Evolutionary conservation across 2,888 invertebrate genomes (phyloP), one percentile per base, ranked within the genome.

Genomic region (Acrobasis consociella): DNA sequence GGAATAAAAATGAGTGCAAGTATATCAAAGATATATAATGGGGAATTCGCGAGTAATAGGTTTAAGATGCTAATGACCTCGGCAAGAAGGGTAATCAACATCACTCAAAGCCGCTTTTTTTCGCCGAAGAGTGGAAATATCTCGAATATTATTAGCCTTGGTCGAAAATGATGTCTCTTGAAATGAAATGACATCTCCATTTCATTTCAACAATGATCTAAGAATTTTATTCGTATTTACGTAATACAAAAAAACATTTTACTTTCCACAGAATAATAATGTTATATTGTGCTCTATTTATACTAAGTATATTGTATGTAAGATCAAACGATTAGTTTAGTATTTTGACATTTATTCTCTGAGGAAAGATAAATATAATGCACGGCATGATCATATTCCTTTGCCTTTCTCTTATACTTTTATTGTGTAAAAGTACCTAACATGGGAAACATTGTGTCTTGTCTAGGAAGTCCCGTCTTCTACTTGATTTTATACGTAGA

Each of bases 41-140:
- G 46, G 60, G 60, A 62, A 58, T 65, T 65, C 62, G 49, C 64
- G 42, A 58, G 63, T 64, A 67, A 69, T 67, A 65, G 62, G 63
- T 66, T 64, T 65, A 63, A 64, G 67, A 69, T 69, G 69, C 67
- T 67, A 67, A 68, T 67, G 67, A 66, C 59, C 60, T 61, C 64
- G 67, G 65, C 64, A 64, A 64, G 60, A 65, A 63, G 62, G 67
- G 67, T 63, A 68, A 70, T 70, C 68, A 70, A 66, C 70, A 70
- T 70, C 68, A 68, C 50, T 70, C 70, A 70, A 64, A 67, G 64
- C 65, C 63, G 56, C 65, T 70, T 68, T 67, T 22, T 67, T 67
- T 65, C 66, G 65, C 64, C 69, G 66, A 67, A 68, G 65, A 52
- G 63, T 49, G 55, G 61, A 67, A 69, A 68, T 67, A 69, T 67